phyloP scores from a whole-genome alignment of 2,113 vertebrate species.

The Seriola rivoliana region DNA sequence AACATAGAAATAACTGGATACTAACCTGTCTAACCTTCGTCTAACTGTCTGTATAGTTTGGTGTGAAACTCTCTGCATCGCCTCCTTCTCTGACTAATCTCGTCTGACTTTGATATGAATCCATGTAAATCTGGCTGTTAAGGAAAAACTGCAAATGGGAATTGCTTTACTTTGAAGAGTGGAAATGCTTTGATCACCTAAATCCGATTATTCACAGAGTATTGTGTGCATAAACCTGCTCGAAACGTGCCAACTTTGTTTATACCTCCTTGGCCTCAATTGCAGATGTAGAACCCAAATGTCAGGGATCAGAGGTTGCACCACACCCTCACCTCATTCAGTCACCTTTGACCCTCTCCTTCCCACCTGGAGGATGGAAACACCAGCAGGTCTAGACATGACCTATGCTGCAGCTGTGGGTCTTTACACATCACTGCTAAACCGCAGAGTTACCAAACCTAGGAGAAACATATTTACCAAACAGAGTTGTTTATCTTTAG shows the following conservation, averaged over 20 bases:
- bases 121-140: slow-evolving; percentile 4
- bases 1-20: neutral
- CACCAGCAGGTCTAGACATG: slow-evolving; percentile 61
- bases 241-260: neutral
- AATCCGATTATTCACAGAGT: neutral
- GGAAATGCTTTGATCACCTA: slow-evolving; percentile 21
- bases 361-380: slow-evolving; percentile 59
- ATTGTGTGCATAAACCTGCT: neutral
- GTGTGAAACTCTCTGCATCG: neutral
- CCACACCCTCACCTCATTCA: slow-evolving; percentile 38
- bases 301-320: slow-evolving; percentile 59
- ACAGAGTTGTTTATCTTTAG: slow-evolving; percentile 10
- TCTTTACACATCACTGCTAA: slow-evolving; percentile 1
- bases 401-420: neutral
- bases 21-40: neutral
- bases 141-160: neutral
- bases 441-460: neutral
- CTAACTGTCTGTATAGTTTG: neutral
- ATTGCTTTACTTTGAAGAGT: slow-evolving; percentile 16
- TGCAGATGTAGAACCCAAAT: slow-evolving; percentile 51
- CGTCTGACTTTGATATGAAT: slow-evolving; percentile 11
- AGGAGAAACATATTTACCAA: slow-evolving; percentile 3
- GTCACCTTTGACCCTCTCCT: slow-evolving; percentile 52
- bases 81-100: neutral
- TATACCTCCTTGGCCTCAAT: slow-evolving; percentile 7